Base-by-base conservation (phyloP, 2,888 invertebrate species). In the Dryobotodes eremita region DNA sequence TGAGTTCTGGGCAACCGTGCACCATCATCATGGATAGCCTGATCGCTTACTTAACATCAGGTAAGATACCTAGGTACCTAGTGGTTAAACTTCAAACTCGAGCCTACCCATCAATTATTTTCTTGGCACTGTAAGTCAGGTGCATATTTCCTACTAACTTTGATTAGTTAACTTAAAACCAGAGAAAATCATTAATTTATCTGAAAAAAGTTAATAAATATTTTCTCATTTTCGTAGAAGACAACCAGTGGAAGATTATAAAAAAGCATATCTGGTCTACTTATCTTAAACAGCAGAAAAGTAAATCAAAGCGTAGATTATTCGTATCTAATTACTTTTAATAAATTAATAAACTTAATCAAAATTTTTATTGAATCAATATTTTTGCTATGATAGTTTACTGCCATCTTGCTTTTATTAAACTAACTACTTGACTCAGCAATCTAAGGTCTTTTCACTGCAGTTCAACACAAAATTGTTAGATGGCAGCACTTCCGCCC, bases 401-500 rank as follows among this genome's bases (percentile, higher is more conserved):
- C 70, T 70, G 80, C 90, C 88, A 88, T 88, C 92, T 91, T 80
- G 72, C 36, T 15, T 61, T 31, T 15, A 23, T n/a, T 20, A 0
- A 2, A 26, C 7, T 59, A 85, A 84, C 82, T 78, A 31, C 48
- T 59, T 26, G 10, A 26, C 8, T 1, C 5, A 15, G 36, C 10
- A 36, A 62, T 17, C 46, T 62, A 82, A 48, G 26, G 48, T 48
- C 36, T 26, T 7, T 10, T 20, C 31, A 62, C 23, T 46, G 3
- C 8, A 26, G 93, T 95, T 92, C 88, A 10, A 0, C 0, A 20
- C 5, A n/a, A 46, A 53, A 83, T 62, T 20, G 26, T 74, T 72
- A 95, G 96, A 93, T 94, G 95, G 94, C 95, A 90, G 75, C 82
- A 92, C 86, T 17, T 36, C 78, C 84, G 86, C 74, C 77, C 84